Base-by-base conservation (phyloP, 2,888 invertebrate genomes). In the Agonopterix arenella region DNA sequence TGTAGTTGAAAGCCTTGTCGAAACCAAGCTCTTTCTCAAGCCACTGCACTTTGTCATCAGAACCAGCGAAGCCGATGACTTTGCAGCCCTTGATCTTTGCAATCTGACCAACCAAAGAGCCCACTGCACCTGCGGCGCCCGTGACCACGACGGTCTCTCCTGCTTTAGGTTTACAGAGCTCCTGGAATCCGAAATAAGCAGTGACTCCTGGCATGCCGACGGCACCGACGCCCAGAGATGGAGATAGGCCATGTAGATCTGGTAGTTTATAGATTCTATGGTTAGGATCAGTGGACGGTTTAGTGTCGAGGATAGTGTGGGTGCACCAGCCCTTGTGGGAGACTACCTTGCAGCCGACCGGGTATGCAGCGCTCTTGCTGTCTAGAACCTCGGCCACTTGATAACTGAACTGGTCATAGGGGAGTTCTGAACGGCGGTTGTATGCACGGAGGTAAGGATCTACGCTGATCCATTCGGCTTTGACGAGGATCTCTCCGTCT, bases 61-160 rank as follows among this genome's bases (percentile, higher is more conserved):
- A 89, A 4, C 95, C 95, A 9, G 93, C 91, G 61, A 93, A 92
- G 0, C 94, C 95, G 56, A 95, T 92, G 0, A 94, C 83, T 57
- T 55, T 74, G 58, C 78, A 81, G 56, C 91, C 93, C 76, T 92
- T 92, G 28, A 94, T 90, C 74, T 94, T 94, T 0, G 92, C 95
- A 47, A 95, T 93, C 76, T 95, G 95, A 2, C 94, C 95, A 0
- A 93, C 95, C 9, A 92, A 68, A 49, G 91, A 92, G 2, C 95
- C 95, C 0, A 95, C 94, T 2, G 94, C 94, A 1, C 95, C 95
- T 0, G 93, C 94, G 2, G 94, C 95, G 0, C 92, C 91, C 2
- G 91, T 92, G 2, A 95, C 91, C 0, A 94, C 92, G 0, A 95
- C 90, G 0, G 92, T 93, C 66, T 95, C 93, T 0, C 93, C 94